Evolutionary conservation across 2,797 vertebrate species (phyloP).

Genomic region (Sebastes flavidus): DNA sequence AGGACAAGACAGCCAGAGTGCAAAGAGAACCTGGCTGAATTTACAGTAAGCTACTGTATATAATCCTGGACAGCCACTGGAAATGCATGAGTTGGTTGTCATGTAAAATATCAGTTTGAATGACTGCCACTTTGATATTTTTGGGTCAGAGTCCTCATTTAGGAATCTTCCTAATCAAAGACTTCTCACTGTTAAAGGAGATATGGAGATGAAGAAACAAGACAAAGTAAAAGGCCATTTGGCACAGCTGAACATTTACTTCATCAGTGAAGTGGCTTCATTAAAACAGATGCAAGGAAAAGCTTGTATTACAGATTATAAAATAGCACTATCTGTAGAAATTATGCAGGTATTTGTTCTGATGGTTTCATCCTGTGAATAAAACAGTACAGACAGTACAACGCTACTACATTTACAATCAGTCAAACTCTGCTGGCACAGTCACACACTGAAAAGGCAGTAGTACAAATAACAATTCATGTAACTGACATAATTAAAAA

Average conservation of each 20-base stretch:
- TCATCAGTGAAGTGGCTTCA: neutral
- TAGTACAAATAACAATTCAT: neutral
- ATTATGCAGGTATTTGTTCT: neutral
- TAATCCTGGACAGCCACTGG: neutral
- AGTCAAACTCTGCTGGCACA: constrained; percentile 19
- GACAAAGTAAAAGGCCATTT: neutral
- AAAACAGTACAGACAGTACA: constrained; percentile 11
- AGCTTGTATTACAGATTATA: neutral
- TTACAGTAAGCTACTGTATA: neutral
- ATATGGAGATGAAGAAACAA: neutral
- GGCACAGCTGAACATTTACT: neutral
- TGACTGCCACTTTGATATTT: neutral
- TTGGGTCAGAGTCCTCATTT: neutral
- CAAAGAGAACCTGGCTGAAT: neutral
- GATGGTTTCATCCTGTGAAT: neutral
- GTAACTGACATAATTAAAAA: neutral
- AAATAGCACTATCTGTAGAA: neutral
- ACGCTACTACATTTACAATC: neutral
- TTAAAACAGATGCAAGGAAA: neutral
- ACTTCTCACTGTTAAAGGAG: neutral
- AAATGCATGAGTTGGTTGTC: neutral
- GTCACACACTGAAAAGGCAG: constrained; percentile 29
- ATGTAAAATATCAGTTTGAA: neutral
- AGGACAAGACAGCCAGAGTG: neutral
- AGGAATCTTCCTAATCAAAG: neutral